phyloP scores from a whole-genome alignment of 2,113 vertebrate genomes.

The Takifugu bimaculatus region DNA sequence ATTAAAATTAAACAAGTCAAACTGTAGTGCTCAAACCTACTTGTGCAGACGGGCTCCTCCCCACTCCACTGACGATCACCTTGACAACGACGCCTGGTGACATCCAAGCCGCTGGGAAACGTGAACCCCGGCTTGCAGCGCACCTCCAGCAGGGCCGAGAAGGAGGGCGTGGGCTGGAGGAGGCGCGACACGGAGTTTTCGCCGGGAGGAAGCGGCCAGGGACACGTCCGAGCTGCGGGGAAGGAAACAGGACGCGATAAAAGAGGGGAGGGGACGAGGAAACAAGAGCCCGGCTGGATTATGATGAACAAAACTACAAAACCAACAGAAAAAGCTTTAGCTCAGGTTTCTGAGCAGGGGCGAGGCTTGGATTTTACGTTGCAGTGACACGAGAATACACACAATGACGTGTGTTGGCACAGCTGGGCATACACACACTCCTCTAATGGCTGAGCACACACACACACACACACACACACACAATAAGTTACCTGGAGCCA shows the following conservation, averaged over 20 bases:
- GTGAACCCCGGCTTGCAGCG: constrained; percentile 72
- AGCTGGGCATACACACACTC: constrained; percentile 30
- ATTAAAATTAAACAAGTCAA: too few species aligned
- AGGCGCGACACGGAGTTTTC: constrained; percentile 52
- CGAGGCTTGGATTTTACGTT: constrained; percentile 28
- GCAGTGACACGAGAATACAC: constrained; percentile 14
- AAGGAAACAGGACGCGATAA: constrained; percentile 2
- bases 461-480: constrained; percentile 35
- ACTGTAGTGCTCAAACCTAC: constrained; percentile 49
- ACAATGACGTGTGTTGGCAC: constrained; percentile 34
- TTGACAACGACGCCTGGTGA: constrained; percentile 76
- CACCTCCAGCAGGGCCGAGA: constrained; percentile 74
- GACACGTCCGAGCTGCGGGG: constrained; percentile 75
- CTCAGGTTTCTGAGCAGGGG: neutral
- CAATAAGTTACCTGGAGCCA: constrained; percentile 70
- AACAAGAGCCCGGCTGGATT: constrained; percentile 7
- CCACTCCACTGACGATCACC: constrained; percentile 82
- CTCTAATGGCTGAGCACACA: constrained; percentile 29
- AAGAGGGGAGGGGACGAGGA: neutral
- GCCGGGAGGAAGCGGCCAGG: constrained; percentile 72
- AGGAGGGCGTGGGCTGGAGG: constrained; percentile 71
- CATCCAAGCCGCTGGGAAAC: constrained; percentile 66
- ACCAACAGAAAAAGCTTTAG: too few species aligned
- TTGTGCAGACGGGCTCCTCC: constrained; percentile 73
- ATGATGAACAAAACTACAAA: too few species aligned